Evolutionary conservation across 2,113 vertebrate genomes (phyloP).

Genomic region (Shinisaurus crocodilurus): DNA sequence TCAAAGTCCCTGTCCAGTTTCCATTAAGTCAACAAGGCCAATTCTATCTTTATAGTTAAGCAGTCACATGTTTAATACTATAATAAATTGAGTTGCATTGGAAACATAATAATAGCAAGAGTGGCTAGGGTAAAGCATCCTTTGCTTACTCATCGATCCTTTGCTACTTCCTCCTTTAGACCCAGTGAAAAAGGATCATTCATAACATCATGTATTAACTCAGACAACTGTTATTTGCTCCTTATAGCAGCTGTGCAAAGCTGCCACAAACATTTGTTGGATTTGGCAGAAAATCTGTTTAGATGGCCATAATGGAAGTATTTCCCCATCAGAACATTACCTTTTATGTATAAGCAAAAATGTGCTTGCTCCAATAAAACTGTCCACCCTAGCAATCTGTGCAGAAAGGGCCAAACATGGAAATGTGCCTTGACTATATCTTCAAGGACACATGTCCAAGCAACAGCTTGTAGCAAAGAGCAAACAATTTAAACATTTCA

Average conservation of each 20-base stretch:
- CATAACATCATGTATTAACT: constrained; percentile 12
- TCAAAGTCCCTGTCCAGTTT: neutral
- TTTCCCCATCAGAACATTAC: constrained; percentile 10
- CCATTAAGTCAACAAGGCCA: neutral
- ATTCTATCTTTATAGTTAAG: neutral
- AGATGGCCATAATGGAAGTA: constrained; percentile 2
- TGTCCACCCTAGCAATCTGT: neutral
- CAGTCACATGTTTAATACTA: neutral
- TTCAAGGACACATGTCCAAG: neutral
- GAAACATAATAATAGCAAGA: neutral
- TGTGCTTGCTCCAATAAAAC: constrained; percentile 18
- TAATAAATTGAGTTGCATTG: neutral
- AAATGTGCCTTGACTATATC: neutral
- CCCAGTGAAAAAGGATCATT: neutral
- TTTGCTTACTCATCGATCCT: neutral
- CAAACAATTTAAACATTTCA: neutral
- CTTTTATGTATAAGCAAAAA: constrained; percentile 9
- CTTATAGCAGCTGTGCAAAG: constrained; percentile 30
- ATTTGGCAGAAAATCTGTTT: constrained; percentile 14
- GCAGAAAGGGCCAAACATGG: neutral
- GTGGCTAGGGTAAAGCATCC: neutral
- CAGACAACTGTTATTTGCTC: constrained; percentile 18
- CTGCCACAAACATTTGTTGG: constrained; percentile 14
- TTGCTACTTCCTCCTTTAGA: neutral
- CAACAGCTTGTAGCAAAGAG: neutral